A percentile compares a stretch with the other conserved stretches of the same genome.
phyloP scores from a whole-genome alignment of 2,888 invertebrate genomes.

The Synanthedon vespiformis region DNA sequence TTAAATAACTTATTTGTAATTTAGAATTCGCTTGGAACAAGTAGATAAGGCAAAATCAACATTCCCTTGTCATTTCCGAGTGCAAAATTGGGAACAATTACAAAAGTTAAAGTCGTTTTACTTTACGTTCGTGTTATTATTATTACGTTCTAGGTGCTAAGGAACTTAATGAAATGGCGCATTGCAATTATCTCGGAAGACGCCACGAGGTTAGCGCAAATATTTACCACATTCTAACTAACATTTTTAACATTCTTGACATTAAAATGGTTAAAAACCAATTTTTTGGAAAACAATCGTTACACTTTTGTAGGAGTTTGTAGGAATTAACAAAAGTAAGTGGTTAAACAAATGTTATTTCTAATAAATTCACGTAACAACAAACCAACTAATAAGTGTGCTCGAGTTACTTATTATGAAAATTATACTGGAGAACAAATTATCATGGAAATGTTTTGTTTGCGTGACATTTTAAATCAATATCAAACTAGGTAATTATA shows the following conservation, averaged over 20 bases:
- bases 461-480: constrained; percentile 24
- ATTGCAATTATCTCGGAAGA: not conserved
- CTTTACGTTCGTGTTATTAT: not conserved
- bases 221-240: not conserved
- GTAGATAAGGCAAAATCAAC: constrained; percentile 29
- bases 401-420: not conserved
- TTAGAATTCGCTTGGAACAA: constrained; percentile 27
- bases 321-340: too few species aligned
- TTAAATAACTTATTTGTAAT: constrained; percentile 30
- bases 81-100: constrained; percentile 19
- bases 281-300: too few species aligned
- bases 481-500: constrained; percentile 6
- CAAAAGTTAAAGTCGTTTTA: constrained; percentile 13
- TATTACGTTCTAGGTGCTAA: not conserved
- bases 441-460: constrained; percentile 19
- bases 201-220: not conserved
- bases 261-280: too few species aligned
- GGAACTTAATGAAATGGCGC: not conserved
- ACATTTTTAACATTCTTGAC: too few species aligned
- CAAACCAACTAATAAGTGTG: not conserved
- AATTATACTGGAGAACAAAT: constrained; percentile 10
- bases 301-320: too few species aligned
- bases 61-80: constrained; percentile 15
- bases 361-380: too few species aligned
- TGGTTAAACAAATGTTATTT: too few species aligned